Evolutionary conservation across 2,113 vertebrate species (phyloP), one percentile per base, ranked within the genome.

Genomic region (Passer domesticus): DNA sequence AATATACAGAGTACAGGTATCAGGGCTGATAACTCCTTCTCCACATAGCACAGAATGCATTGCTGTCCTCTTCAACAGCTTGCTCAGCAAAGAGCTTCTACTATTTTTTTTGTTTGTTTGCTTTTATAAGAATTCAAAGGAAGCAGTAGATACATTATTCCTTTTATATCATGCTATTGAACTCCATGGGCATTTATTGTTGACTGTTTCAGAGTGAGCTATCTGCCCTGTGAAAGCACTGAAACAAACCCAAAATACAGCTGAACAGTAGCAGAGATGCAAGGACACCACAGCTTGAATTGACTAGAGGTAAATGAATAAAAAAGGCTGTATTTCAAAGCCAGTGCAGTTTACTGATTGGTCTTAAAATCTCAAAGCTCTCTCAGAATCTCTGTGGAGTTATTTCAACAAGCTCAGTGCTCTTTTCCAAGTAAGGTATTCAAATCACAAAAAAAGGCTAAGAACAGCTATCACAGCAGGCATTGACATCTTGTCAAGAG

Each of bases 341-440:
- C n/a, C 66, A 82, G 10, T 27, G 27, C 11, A 30, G 22, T 82
- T 76, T 81, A 55, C 47, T 64, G 73, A 47, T 75, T 47, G 73
- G 60, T 82, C 56, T 84, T 68, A 84, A 86, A 87, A 76, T 27
- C 81, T 94, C 62, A 84, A 87, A 68, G 56, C 52, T 78, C 22
- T 60, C 72, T 63, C 21, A 63, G 43, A 74, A 28, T 50, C 66
- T 64, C 37, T 55, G 31, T 79, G 83, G 89, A 84, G 52, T 69
- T 87, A 83, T 39, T 94, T 82, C 87, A 84, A 44, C 23, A 82
- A 80, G 50, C 68, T 75, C 33, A 68, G 35, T 75, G 82, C 70
- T 56, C 75, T 94, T 83, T 89, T 91, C 67, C 63, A 84, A 94
- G 73, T 14, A 43, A 83, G 66, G 31, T 55, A 95, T 88, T 90